These are phyloP conservation scores for Vimba vimba DNA, from an alignment of 2,113 vertebrate genomes.

Conservation along the genomic window DNA sequence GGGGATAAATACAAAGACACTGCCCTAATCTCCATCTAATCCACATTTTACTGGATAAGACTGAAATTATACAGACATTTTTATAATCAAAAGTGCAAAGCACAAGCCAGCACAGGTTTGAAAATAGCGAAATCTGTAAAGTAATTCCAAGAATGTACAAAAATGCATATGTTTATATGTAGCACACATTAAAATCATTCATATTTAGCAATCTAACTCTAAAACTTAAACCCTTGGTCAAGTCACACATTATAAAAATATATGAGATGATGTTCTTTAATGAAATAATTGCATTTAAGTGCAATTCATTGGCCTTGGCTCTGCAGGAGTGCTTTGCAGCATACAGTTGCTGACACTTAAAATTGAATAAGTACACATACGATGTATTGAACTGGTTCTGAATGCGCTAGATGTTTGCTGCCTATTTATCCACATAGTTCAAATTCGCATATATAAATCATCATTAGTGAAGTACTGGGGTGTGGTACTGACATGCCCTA, in stretches of 20 bases:
- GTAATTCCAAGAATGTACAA: background rate
- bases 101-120: background rate
- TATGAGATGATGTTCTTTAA: background rate
- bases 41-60: conserved; percentile 72
- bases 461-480: conserved; percentile 20
- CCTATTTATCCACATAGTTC: background rate
- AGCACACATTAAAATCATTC: background rate
- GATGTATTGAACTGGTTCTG: background rate
- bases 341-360: background rate
- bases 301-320: background rate
- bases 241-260: background rate
- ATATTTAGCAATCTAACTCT: background rate
- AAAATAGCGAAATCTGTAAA: background rate
- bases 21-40: conserved; percentile 81
- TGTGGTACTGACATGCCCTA: conserved; percentile 13
- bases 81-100: conserved; percentile 37
- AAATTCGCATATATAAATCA: background rate
- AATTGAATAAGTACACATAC: background rate
- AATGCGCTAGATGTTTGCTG: conserved; percentile 2
- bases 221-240: background rate
- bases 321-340: background rate
- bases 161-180: background rate
- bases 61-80: conserved; percentile 68
- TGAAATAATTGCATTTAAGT: background rate
- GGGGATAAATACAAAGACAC: conserved; percentile 77